phyloP scores from a whole-genome alignment of 2,113 vertebrate genomes.

The Oryzias celebensis region DNA sequence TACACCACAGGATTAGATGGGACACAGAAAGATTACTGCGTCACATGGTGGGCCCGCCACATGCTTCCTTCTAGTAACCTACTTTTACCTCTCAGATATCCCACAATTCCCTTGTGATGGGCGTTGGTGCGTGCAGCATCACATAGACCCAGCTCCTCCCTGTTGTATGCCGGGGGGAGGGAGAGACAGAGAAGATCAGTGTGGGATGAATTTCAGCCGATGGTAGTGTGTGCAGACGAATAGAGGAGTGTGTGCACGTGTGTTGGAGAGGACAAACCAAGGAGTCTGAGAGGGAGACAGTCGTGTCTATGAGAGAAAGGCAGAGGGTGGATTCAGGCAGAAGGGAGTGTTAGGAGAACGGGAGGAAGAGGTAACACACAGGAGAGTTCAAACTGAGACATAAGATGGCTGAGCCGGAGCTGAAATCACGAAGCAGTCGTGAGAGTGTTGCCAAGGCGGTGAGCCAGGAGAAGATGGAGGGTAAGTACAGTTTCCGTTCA shows the following conservation, averaged over 20 bases:
- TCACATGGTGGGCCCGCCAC: slow-evolving; percentile 52
- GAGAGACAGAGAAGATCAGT: slow-evolving; percentile 43
- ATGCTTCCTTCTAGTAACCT: slow-evolving; percentile 46
- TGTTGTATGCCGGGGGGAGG: slow-evolving; percentile 41
- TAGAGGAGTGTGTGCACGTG: slow-evolving; percentile 23
- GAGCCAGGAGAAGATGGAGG: slow-evolving; percentile 68
- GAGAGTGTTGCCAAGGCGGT: slow-evolving; percentile 69
- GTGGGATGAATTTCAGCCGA: slow-evolving; percentile 54
- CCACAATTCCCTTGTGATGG: slow-evolving; percentile 48
- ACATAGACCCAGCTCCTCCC: slow-evolving; percentile 62
- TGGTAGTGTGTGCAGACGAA: slow-evolving; percentile 40
- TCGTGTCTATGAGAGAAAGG: slow-evolving; percentile 1
- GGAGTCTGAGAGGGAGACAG: slow-evolving; percentile 11
- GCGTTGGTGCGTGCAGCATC: slow-evolving; percentile 52
- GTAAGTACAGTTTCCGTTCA: slow-evolving; percentile 61
- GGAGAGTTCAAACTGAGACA: slow-evolving; percentile 29
- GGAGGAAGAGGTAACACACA: slow-evolving; percentile 20
- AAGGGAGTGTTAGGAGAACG: slow-evolving; percentile 42
- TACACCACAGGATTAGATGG: slow-evolving; percentile 54
- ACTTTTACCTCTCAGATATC: slow-evolving; percentile 26
- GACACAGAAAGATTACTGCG: slow-evolving; percentile 51
- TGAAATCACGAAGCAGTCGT: slow-evolving; percentile 74
- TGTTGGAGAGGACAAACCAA: slow-evolving; percentile 34
- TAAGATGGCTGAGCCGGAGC: slow-evolving; percentile 72
- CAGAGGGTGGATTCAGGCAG: slow-evolving; percentile 35